A percentile compares a stretch with the other conserved stretches of the same genome.
Conservation (phyloP, 1,140 invertebrate genomes). For the Rhagoletis pomonella region DNA sequence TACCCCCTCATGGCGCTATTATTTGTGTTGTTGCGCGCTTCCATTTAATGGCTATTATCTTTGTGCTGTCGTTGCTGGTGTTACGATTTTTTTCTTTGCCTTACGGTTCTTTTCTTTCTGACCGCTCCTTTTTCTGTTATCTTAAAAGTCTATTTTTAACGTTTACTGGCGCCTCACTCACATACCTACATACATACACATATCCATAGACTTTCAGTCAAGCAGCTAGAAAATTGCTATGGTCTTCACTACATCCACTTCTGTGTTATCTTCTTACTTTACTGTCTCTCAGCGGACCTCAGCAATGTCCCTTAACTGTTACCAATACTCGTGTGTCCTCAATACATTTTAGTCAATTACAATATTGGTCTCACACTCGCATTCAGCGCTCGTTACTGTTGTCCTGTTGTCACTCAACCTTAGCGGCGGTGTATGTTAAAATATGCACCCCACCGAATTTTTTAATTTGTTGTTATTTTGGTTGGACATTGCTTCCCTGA, state of each 20-base stretch:
- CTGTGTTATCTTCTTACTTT: neutral
- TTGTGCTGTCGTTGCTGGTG: neutral
- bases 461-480: constrained; percentile 21
- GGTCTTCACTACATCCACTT: neutral
- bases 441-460: constrained; percentile 24
- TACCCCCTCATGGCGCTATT: neutral
- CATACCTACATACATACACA: too few species aligned
- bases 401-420: neutral
- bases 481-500: neutral
- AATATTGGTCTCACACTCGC: neutral
- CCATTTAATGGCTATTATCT: neutral
- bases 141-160: constrained; percentile 11
- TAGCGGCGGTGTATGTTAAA: neutral
- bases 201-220: neutral
- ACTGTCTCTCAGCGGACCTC: neutral
- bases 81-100: neutral
- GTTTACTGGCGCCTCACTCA: neutral
- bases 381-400: neutral
- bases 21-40: neutral
- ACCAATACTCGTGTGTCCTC: neutral
- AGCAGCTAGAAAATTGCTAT: neutral
- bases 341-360: neutral
- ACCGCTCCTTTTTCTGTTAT: neutral
- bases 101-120: neutral
- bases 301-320: neutral